Evolutionary conservation across 2,888 invertebrate genomes (phyloP), one percentile per base, ranked within the genome.

Genomic region (Chrysodeixis includens): DNA sequence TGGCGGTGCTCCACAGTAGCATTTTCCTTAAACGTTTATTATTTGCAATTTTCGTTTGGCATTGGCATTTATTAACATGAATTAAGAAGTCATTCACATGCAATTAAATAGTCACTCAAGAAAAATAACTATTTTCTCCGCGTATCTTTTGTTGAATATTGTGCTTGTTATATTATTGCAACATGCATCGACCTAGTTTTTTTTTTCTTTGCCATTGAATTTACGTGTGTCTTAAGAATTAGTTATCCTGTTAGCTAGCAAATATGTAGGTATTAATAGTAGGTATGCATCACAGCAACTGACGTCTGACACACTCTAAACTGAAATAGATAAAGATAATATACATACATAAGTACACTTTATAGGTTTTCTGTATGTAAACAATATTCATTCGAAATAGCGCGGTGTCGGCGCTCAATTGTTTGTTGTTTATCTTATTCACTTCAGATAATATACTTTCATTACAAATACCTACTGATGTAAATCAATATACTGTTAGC

Each of bases 1-100:
- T n/a, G 5, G n/a, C 14, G n/a, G 40, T n/a, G n/a, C n/a, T n/a
- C 5, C 40, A 40, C n/a, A 40, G n/a, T 40, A 1, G 6, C 40
- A 40, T 40, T 40, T 40, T 40, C 40, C 40, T 40, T 40, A 40
- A 40, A 40, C 40, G 14, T 40, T 40, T n/a, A 40, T 40, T 40
- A 40, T 40, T n/a, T n/a, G n/a, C 40, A 40, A 40, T n/a, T 40
- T 40, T 40, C 14, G 40, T n/a, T n/a, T 40, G 0, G n/a, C 14
- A 40, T 40, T 40, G n/a, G 6, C 40, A 40, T 40, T 40, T n/a
- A n/a, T 40, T n/a, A 0, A 40, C 14, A 40, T n/a, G 6, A 40
- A n/a, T 40, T n/a, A 40, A n/a, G n/a, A n/a, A n/a, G 12, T 4
- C n/a, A 26, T 4, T 0, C 7, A 40, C n/a, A 32, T 32, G 40